Evolutionary conservation across 1,140 invertebrate species (phyloP).

Genomic region (Drosophila sechellia): DNA sequence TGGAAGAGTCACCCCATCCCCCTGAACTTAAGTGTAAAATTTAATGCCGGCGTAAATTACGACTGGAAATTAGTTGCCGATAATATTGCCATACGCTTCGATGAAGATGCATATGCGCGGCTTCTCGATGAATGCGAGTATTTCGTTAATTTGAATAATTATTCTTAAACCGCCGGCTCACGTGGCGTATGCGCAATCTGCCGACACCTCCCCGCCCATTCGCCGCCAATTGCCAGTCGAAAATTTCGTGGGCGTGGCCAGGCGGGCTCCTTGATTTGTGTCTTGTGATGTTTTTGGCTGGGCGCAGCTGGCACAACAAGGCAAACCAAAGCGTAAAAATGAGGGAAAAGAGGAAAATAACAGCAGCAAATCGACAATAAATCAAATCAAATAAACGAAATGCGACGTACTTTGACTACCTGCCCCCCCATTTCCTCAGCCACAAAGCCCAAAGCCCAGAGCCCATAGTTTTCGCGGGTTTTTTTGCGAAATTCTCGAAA

Average conservation of each 20-base stretch:
- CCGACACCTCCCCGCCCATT: not conserved
- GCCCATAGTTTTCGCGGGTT: slow-evolving; percentile 18
- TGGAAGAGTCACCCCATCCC: not conserved
- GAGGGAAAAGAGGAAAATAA: slow-evolving; percentile 3
- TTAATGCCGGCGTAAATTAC: slow-evolving; percentile 53
- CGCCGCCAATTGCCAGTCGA: not conserved
- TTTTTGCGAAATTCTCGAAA: slow-evolving; percentile 76
- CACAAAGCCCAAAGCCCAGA: no score
- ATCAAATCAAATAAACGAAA: slow-evolving; percentile 70
- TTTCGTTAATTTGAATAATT: slow-evolving; percentile 4
- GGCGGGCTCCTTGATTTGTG: slow-evolving; percentile 34
- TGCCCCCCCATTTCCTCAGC: not conserved
- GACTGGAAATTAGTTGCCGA: slow-evolving; percentile 53
- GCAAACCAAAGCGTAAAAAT: not conserved
- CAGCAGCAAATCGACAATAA: slow-evolving; percentile 59
- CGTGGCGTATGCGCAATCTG: slow-evolving; percentile 59
- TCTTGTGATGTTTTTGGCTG: slow-evolving; percentile 60
- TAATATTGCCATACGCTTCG: slow-evolving; percentile 38
- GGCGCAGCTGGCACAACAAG: slow-evolving; percentile 60
- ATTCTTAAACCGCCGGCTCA: slow-evolving; percentile 22
- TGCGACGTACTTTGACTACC: slow-evolving; percentile 46
- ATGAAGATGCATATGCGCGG: slow-evolving; percentile 12
- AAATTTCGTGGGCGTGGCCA: slow-evolving; percentile 49
- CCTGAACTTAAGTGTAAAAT: slow-evolving; percentile 29
- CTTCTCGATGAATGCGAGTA: slow-evolving; percentile 9